Conservation (phyloP, 2,113 vertebrate species). For the Neomonachus schauinslandi region DNA sequence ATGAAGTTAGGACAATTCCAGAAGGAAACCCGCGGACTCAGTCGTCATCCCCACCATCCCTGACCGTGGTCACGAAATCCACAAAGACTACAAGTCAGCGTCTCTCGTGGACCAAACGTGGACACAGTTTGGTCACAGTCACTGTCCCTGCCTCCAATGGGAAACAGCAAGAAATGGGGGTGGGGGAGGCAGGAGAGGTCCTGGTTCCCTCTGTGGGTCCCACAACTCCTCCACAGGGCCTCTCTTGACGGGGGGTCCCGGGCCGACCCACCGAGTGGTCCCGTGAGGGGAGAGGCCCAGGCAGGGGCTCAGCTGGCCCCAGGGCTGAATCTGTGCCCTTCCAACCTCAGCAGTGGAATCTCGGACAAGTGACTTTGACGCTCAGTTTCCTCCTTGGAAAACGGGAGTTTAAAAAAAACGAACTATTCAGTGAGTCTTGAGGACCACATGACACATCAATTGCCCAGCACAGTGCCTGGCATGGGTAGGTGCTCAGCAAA, state of each 20-base stretch:
- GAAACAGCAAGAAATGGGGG: background rate
- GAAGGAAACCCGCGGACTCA: background rate
- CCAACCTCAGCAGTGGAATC: background rate
- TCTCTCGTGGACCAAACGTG: background rate
- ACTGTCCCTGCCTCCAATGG: background rate
- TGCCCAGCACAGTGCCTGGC: slow-evolving; percentile 41
- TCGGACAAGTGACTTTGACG: background rate
- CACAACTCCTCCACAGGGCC: background rate
- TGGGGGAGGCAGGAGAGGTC: background rate
- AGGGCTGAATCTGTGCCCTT: background rate
- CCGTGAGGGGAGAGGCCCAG: too few species aligned
- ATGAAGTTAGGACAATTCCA: background rate
- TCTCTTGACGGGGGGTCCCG: background rate
- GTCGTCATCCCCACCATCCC: background rate
- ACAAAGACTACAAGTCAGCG: background rate
- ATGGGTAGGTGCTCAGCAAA: slow-evolving; percentile 58
- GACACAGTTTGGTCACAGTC: too few species aligned
- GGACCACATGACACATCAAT: background rate
- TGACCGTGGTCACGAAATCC: background rate
- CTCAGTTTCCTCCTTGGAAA: slow-evolving; percentile 41
- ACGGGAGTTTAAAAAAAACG: slow-evolving; percentile 24
- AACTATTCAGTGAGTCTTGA: background rate
- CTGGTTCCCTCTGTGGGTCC: background rate
- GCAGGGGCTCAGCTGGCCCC: too few species aligned
- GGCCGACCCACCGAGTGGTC: accelerated